Evolutionary conservation across 2,797 vertebrate species (phyloP).

Genomic region (Brachyalestes nurse): DNA sequence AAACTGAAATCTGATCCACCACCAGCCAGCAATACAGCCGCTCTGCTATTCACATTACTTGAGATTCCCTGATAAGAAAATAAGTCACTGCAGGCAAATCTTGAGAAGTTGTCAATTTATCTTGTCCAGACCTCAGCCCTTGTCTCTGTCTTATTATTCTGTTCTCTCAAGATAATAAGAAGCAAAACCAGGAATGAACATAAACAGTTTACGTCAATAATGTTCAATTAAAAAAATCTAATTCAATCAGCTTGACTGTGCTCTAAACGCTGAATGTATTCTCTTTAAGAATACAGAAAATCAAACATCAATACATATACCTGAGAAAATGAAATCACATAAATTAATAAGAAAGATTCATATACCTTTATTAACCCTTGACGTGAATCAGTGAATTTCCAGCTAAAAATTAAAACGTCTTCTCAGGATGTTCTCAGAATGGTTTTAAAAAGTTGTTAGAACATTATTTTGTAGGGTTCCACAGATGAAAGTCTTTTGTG

Average conservation of each 20-base stretch:
- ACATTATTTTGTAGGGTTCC: too few species aligned
- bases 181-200: background rate
- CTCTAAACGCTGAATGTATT: background rate
- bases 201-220: background rate
- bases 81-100: background rate
- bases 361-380: background rate
- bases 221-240: background rate
- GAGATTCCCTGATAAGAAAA: background rate
- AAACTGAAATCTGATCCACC: constrained; percentile 32
- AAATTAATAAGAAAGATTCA: constrained; percentile 1
- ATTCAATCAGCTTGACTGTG: background rate
- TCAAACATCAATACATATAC: background rate
- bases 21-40: background rate
- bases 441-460: too few species aligned
- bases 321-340: constrained; percentile 26
- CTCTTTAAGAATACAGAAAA: background rate
- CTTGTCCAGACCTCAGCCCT: background rate
- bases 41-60: background rate
- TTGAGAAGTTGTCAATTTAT: background rate
- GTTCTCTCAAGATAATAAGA: background rate
- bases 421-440: too few species aligned
- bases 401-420: background rate
- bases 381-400: background rate
- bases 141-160: background rate
- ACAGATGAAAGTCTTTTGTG: too few species aligned